phyloP scores from a whole-genome alignment of 2,113 vertebrate species.

The Sterna hirundo region DNA sequence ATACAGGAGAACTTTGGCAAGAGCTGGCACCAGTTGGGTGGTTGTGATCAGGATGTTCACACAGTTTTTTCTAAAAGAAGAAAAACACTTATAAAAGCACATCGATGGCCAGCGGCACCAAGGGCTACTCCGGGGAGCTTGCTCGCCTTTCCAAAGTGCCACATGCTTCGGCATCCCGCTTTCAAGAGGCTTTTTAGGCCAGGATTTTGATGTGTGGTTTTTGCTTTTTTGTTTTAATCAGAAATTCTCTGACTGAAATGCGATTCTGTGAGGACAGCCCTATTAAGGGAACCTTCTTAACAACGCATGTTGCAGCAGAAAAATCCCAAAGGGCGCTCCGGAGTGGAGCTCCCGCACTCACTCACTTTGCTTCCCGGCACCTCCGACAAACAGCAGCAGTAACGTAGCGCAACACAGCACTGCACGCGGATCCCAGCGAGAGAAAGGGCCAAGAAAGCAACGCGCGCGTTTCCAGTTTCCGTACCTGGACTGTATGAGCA shows the following conservation, averaged over 20 bases:
- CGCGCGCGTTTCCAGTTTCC: background rate
- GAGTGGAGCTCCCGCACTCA: background rate
- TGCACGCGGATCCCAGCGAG: fast-evolving
- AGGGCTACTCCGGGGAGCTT: background rate
- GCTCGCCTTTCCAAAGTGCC: background rate
- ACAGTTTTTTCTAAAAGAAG: slow-evolving; percentile 86
- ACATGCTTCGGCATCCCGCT: background rate
- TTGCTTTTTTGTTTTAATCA: background rate
- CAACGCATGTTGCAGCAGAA: background rate
- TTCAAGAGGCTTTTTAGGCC: background rate
- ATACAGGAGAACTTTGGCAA: slow-evolving; percentile 96
- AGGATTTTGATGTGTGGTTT: background rate
- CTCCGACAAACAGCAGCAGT: background rate
- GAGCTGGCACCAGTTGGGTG: slow-evolving; percentile 95
- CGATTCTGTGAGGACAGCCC: background rate
- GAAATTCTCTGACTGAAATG: background rate
- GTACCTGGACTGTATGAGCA: slow-evolving; percentile 96
- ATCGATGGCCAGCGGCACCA: background rate
- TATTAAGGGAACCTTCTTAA: background rate
- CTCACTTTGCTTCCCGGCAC: background rate
- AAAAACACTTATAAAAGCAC: slow-evolving; percentile 1
- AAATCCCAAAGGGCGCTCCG: background rate
- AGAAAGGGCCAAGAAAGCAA: background rate
- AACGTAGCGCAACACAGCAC: background rate
- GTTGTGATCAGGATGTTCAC: slow-evolving; percentile 97